A percentile compares a stretch with the other conserved stretches of the same genome.
These are phyloP conservation scores for Lithobates pipiens DNA, from an alignment of 2,797 vertebrate genomes.

Conservation along the genomic window DNA sequence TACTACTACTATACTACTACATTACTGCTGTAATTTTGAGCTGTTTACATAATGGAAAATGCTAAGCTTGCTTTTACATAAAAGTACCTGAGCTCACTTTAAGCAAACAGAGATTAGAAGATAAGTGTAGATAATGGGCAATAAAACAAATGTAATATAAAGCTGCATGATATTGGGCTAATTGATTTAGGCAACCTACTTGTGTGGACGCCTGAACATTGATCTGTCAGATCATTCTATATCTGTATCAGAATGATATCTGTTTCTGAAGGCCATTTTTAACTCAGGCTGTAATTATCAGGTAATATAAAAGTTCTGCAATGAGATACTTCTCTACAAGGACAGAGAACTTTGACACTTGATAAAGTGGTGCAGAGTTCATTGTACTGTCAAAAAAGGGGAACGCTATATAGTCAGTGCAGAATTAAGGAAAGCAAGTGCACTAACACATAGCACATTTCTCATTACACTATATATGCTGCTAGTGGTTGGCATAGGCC, in stretches of 20 bases:
- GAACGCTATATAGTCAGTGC: neutral
- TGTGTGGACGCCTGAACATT: constrained; percentile 43
- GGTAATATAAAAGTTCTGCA: constrained; percentile 35
- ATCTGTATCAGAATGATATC: constrained; percentile 50
- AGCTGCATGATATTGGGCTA: neutral
- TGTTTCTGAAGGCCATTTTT: constrained; percentile 25
- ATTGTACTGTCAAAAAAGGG: constrained; percentile 13
- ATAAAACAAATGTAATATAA: constrained; percentile 25
- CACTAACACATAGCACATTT: no score
- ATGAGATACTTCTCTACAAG: constrained; percentile 37
- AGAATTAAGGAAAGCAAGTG: no score
- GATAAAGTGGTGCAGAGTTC: constrained; percentile 33
- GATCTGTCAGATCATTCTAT: constrained; percentile 51
- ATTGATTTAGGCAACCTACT: constrained; percentile 7
- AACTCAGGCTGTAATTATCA: constrained; percentile 37
- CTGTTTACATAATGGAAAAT: neutral
- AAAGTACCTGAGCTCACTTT: neutral
- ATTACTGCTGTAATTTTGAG: no score
- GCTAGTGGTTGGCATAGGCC: no score
- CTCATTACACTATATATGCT: no score
- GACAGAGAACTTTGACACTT: constrained; percentile 55
- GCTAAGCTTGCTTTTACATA: neutral
- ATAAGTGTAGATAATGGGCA: neutral
- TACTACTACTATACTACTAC: no score
- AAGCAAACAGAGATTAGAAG: constrained; percentile 33